Conservation (phyloP, 2,797 vertebrate species). For the Sebastes kiyomatsui region DNA sequence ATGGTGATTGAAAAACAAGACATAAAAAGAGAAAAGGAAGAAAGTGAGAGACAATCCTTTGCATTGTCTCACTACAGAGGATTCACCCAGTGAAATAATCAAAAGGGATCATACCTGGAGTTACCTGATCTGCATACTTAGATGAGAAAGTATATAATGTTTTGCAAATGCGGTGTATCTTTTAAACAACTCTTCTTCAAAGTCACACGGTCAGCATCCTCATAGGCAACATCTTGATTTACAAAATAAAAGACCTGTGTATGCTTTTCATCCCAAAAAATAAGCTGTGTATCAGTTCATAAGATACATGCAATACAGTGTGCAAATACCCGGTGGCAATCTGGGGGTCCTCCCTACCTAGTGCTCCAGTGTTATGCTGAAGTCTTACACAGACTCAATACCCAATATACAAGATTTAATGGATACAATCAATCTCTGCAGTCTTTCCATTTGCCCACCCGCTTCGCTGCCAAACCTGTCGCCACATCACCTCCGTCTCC, state of each 20-base stretch:
- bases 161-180: not conserved
- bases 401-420: too few species aligned
- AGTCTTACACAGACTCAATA: too few species aligned
- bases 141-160: not conserved
- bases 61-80: not conserved
- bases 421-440: too few species aligned
- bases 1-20: not conserved
- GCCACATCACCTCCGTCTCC: too few species aligned
- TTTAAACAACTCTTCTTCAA: not conserved
- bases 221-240: not conserved
- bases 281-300: too few species aligned
- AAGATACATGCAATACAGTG: too few species aligned
- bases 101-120: not conserved
- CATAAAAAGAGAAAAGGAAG: not conserved
- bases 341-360: too few species aligned
- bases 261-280: too few species aligned
- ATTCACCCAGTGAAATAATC: not conserved
- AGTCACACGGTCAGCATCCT: not conserved
- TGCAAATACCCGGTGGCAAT: too few species aligned
- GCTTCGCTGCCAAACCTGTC: too few species aligned
- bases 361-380: too few species aligned
- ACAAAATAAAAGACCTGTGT: not conserved
- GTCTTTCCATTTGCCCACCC: too few species aligned
- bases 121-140: not conserved
- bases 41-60: not conserved